These are phyloP conservation scores for Microctonus aethiopoides DNA, from an alignment of 2,888 invertebrate species.

Conservation along the genomic window DNA sequence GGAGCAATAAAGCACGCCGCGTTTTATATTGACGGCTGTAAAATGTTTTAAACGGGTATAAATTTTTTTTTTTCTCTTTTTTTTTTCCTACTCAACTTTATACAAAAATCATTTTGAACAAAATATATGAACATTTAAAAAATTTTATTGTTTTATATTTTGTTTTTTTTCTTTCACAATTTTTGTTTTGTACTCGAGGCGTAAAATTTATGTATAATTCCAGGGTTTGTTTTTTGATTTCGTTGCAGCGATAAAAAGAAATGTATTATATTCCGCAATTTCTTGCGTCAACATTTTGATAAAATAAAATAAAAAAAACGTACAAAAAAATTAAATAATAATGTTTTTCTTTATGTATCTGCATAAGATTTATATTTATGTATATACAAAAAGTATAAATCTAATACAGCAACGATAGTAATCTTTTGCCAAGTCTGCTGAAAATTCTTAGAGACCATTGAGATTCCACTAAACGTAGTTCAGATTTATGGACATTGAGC, in stretches of 20 bases:
- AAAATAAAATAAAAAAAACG: not conserved
- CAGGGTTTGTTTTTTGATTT: not conserved
- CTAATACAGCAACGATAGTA: constrained; percentile 9
- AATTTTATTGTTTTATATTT: not conserved
- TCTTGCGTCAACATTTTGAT: not conserved
- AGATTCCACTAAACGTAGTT: constrained; percentile 20
- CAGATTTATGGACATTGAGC: constrained; percentile 33
- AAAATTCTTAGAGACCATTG: constrained; percentile 17
- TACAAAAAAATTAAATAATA: not conserved
- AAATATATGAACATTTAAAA: not conserved
- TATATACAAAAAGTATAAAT: constrained; percentile 20
- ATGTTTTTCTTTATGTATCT: not conserved
- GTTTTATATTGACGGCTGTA: constrained; percentile 53
- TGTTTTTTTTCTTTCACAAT: not conserved
- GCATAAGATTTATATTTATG: not conserved
- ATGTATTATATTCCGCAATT: not conserved
- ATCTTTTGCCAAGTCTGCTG: constrained; percentile 18
- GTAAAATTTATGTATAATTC: not conserved
- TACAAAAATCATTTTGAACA: constrained; percentile 8
- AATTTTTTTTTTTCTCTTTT: constrained; percentile 31
- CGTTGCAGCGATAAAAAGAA: not conserved
- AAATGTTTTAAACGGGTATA: constrained; percentile 49
- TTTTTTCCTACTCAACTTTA: constrained; percentile 33
- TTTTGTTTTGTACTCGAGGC: not conserved
- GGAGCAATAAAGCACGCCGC: constrained; percentile 48